Evolutionary conservation across 1,140 invertebrate species (phyloP).

Genomic region (Tetranychus cinnabarinus): DNA sequence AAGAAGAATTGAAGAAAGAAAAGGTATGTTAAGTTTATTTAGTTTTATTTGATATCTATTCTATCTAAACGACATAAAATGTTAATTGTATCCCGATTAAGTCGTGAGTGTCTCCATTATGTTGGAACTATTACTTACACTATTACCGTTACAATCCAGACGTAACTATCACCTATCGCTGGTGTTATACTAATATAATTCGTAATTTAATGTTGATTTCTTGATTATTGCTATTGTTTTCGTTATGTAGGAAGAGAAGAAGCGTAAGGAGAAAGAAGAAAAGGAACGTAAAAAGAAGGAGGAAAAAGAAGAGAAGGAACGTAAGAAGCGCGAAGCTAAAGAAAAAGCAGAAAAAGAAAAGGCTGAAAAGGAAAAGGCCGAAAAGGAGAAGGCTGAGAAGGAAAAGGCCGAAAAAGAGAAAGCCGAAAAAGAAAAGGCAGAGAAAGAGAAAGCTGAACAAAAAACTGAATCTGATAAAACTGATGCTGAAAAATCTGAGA

Average conservation of each 20-base stretch:
- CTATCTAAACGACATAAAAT: too few relatives aligned
- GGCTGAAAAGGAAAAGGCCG: constrained; percentile 2
- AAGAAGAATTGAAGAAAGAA: constrained; percentile 35
- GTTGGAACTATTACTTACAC: too few relatives aligned
- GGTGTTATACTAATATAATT: too few relatives aligned
- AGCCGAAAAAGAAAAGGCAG: not conserved
- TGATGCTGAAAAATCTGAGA: too few relatives aligned
- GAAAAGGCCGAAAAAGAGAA: not conserved
- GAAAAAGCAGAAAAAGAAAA: constrained; percentile 8
- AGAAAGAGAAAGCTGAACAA: not conserved
- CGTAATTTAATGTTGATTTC: too few relatives aligned
- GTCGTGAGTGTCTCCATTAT: too few relatives aligned
- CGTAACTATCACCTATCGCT: too few relatives aligned
- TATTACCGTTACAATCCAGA: too few relatives aligned
- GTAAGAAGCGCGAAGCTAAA: constrained; percentile 3
- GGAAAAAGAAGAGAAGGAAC: constrained; percentile 28
- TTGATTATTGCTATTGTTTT: too few relatives aligned
- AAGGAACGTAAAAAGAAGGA: constrained; percentile 25
- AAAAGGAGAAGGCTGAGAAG: not conserved
- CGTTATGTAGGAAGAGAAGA: constrained; percentile 6
- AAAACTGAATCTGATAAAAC: too few relatives aligned
- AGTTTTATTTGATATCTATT: too few relatives aligned
- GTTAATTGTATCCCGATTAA: too few relatives aligned
- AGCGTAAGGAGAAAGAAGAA: constrained; percentile 6
- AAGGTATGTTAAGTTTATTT: not conserved